Base-by-base conservation (phyloP, 2,797 vertebrate genomes). In the Malurus splendens region DNA sequence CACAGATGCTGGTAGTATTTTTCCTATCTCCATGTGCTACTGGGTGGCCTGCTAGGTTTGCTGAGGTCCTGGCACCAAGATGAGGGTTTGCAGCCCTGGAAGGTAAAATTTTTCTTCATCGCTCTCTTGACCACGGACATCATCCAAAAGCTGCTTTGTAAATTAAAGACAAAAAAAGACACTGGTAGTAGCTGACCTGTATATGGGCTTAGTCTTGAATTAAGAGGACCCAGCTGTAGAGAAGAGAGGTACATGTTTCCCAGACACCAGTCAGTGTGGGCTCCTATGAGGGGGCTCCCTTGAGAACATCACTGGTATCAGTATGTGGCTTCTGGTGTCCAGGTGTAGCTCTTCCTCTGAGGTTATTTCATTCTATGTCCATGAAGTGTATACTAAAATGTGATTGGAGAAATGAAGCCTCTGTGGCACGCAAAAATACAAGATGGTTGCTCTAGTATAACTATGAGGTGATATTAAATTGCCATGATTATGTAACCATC, bases 281-380 rank as follows among this genome's bases (percentile, higher is more conserved):
- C 9, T 89, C 20, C 50, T 57, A 7, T 0, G 0, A 51, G 66
- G 36, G 12, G 14, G 11, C 24, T 61, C n/a, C 28, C 16, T 64
- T 27, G 47, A 67, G 59, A 71, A 80, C 20, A 51, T 85, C n/a
- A 24, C 27, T 59, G 61, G 12, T 66, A 28, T 47, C 11, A 64
- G 13, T 66, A 36, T 47, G 39, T n/a, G 38, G 15, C 54, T 73
- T 56, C 60, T 82, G n/a, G 9, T 79, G 38, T 45, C 38, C 60
- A 44, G 33, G 41, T 77, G 12, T 48, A 82, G 72, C 12, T 87
- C 50, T 72, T 77, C 27, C 28, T 52, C 57, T 57, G 38, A 54
- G 30, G 82, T 60, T 64, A 25, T 74, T 64, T 65, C 42, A n/a
- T 77, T 86, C 32, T 44, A n/a, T 39, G 30, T 39, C 28, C 39